Evolutionary conservation across 2,797 vertebrate species (phyloP), one percentile per base, ranked within the genome.

Genomic region (Onychomys arenicola): DNA sequence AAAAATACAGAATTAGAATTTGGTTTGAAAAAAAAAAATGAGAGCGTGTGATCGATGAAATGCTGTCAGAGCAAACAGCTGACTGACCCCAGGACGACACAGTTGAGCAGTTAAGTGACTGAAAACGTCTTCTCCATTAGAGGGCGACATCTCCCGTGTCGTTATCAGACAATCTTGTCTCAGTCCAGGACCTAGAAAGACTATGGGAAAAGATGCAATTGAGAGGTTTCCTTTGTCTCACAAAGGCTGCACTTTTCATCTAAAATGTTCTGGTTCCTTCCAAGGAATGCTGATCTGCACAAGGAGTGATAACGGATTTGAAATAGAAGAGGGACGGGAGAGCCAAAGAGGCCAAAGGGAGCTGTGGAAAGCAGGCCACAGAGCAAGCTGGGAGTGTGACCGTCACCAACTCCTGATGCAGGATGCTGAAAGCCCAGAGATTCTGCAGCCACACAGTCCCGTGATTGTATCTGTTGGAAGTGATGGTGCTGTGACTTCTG

Each of bases 191-290:
- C 73, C 88, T 92, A 55, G 76, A 96, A 92, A 94, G 88, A 94
- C 83, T 5, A 84, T 37, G 7, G 63, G 11, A 81, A 94, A 37
- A 96, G 59, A 92, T 34, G 77, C n/a, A 80, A 82, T 73, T 86
- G 76, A 87, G 69, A 92, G 63, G 90, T 93, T 90, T 87, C 75
- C 83, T 86, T 90, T 87, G 84, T 84, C 87, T 94, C 89, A 55
- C 0, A 49, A 59, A 83, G 17, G 57, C 52, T 86, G 46, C 25
- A n/a, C 90, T 95, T 96, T 91, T 40, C 61, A 84, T 40, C 69
- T 86, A 80, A 93, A 97, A 67, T 84, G 32, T 32, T 77, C 67
- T 94, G 37, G 25, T 76, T 94, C 96, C 59, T 86, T 77, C 29
- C 8, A 82, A 89, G 95, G 52, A 89, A 63, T 78, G 52, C 37